Evolutionary conservation across 2,797 vertebrate genomes (phyloP).

Genomic region (Choloepus didactylus): DNA sequence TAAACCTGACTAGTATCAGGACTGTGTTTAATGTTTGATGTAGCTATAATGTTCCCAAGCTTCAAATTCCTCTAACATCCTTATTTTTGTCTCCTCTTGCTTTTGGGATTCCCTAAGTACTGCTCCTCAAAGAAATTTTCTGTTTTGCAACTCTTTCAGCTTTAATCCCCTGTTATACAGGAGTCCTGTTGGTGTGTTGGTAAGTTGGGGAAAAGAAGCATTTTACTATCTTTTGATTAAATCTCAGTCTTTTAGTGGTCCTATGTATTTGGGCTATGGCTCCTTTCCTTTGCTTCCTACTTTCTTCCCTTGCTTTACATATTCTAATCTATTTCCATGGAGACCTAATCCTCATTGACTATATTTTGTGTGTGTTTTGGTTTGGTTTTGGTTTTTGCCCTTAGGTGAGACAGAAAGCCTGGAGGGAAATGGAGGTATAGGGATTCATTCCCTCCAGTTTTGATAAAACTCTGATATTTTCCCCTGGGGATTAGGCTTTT

Average conservation of each 20-base stretch:
- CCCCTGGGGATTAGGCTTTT: too few relatives aligned
- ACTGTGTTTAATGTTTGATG: too few relatives aligned
- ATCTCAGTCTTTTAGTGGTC: too few relatives aligned
- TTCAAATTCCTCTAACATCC: too few relatives aligned
- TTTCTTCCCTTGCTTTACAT: background rate
- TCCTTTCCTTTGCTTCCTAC: background rate
- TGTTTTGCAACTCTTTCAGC: background rate
- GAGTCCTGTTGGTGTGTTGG: too few relatives aligned
- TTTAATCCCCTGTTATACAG: background rate
- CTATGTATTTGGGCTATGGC: background rate
- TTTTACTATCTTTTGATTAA: too few relatives aligned
- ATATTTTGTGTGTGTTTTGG: too few relatives aligned
- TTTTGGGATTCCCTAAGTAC: background rate
- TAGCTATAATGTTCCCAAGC: too few relatives aligned
- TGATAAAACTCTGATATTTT: too few relatives aligned
- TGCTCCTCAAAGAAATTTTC: background rate
- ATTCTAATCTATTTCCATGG: background rate
- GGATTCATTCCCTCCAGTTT: background rate
- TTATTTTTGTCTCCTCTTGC: background rate
- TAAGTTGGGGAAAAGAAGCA: too few relatives aligned
- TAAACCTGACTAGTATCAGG: background rate
- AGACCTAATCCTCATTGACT: too few relatives aligned
- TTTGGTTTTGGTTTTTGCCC: background rate
- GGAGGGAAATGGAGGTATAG: background rate
- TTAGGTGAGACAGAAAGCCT: background rate